Base-by-base conservation (phyloP, 2,888 invertebrate genomes). In the Orchestes rusci region DNA sequence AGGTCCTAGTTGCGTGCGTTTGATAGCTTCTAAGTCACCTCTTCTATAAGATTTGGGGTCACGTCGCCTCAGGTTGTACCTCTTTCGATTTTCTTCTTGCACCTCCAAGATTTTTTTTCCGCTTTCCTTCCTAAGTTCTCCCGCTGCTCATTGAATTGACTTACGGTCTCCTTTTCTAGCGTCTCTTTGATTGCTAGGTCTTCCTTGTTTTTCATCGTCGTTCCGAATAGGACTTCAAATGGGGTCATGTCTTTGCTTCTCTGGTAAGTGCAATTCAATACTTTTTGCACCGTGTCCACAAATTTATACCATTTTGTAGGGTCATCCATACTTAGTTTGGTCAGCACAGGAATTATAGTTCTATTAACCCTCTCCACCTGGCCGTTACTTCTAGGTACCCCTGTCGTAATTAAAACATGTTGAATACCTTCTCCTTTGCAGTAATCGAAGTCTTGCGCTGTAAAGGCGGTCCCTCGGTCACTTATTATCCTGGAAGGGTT, bases 391-490 rank as follows among this genome's bases (percentile, higher is more conserved):
- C 64, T 39, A 5, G 66, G 62, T 3, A 64, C 50, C 3, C 64
- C 1, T 3, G 52, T 59, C 2, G 56, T 56, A 27, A 57, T 62
- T 3, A 42, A 30, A 1, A 57, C 43, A 39, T 62, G 62, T 30
- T 58, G 42, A 16, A 68, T 65, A 0, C 50, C 50, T 42, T 67
- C 61, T 2, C 53, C 54, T 12, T 55, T 19, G 48, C 65, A 65
- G 45, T 64, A n/a, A n/a, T n/a, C n/a, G 16, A 37, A 37, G 7
- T 37, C 37, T 8, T n/a, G n/a, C 67, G 63, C 57, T 1, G 61
- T 63, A 43, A 62, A 68, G 3, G 68, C 65, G 2, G 63, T 50
- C 2, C 64, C 64, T 45, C n/a, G n/a, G 43, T 67, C 65, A 0
- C 51, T 48, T 3, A 66, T 57, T 3, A 65, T 58, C 23, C 56